A percentile compares a stretch with the other conserved stretches of the same genome.
These are phyloP conservation scores for Hiodon alosoides DNA, from an alignment of 2,113 vertebrate genomes.

Conservation along the genomic window DNA sequence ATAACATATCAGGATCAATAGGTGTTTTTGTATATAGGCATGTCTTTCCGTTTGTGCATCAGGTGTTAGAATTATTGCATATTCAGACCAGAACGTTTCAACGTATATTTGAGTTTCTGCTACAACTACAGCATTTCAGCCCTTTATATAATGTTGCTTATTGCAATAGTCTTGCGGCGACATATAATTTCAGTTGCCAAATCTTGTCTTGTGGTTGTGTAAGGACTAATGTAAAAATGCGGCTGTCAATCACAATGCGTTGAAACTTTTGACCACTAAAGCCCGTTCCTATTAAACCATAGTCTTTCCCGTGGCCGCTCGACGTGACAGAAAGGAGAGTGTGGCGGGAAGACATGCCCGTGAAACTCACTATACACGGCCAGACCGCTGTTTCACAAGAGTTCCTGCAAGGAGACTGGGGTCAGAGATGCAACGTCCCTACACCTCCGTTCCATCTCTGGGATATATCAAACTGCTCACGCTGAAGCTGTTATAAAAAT, in stretches of 20 bases:
- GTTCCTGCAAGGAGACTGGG: no score
- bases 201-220: background rate
- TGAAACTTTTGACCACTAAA: background rate
- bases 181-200: background rate
- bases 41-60: background rate
- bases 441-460: slow-evolving; percentile 85
- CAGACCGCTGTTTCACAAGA: no score
- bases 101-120: no score
- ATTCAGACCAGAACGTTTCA: background rate
- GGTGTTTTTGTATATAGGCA: no score
- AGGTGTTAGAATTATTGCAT: background rate
- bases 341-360: background rate
- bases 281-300: background rate
- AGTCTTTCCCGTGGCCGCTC: background rate
- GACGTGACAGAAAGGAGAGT: background rate
- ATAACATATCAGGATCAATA: background rate
- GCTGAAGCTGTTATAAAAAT: slow-evolving; percentile 86
- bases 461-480: slow-evolving; percentile 93
- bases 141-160: background rate
- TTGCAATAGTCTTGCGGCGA: background rate
- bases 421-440: slow-evolving; percentile 32
- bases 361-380: no score
- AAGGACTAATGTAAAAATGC: slow-evolving; percentile 1
- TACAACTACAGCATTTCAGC: no score
- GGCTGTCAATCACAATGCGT: background rate